Base-by-base conservation (phyloP, 2,113 vertebrate species). In the Eudyptes chrysolophus region DNA sequence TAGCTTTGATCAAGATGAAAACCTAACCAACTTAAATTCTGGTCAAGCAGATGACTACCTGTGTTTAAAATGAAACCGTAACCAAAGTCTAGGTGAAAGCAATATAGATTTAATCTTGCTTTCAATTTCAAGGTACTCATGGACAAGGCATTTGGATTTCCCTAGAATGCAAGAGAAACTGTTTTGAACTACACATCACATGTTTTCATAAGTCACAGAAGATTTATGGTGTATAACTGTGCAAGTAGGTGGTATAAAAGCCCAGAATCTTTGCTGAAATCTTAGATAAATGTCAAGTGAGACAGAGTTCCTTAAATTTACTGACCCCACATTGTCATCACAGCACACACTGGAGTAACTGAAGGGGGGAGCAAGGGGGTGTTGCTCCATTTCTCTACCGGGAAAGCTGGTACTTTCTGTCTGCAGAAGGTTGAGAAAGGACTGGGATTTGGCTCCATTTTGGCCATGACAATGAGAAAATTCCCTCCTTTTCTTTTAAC, bases 361-460 rank as follows among this genome's bases (percentile, higher is more conserved):
- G 12, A 76, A 86, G 40, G 5, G 38, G 6, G 16, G 2, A 3
- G 4, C 0, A 15, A 6, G 6, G 13, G 9, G 18, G 4, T 51
- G 30, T 25, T 90, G 2, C 12, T 60, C 22, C 17, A 13, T 57
- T 87, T 81, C 42, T 60, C 8, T 65, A 44, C 7, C 2, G 6
- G 46, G 11, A 81, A 3, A 83, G 22, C 4, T 30, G n/a, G 14
- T 72, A 57, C 11, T 62, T 84, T 75, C 26, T 84, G 26, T 25
- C 22, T 77, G 24, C 10, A 65, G 20, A 70, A 82, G 4, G 16
- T 2, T 82, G 32, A 94, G 12, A 64, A 85, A 51, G 17, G 44
- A n/a, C 32, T 71, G 30, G 36, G 8, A 34, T 60, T 83, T 80
- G 17, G 11, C 18, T 88, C 11, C 17, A 13, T 76, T 90, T 90